Evolutionary conservation across 2,888 invertebrate species (phyloP), one percentile per base, ranked within the genome.

Genomic region (Strigamia crassipes): DNA sequence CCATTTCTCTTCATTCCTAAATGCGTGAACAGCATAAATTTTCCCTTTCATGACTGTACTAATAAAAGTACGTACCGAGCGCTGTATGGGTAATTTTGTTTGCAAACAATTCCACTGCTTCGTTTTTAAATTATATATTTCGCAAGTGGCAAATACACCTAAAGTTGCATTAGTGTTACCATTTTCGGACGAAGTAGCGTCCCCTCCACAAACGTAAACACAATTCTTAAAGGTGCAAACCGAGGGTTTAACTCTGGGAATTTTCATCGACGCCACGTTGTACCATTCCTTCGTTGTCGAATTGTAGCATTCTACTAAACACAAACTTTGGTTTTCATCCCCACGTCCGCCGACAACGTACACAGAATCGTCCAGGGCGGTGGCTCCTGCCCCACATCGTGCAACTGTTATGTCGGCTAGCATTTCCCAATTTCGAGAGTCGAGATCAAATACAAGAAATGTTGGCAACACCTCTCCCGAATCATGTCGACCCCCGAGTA

Each of bases 51-150:
- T 42, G 1, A 42, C 38, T 21, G 42, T 38, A 1, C 41, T 15
- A 12, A 12, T 1, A 41, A 41, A 78, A 4, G 34, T 5, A 78
- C 38, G 31, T 41, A 78, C 1, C n/a, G 18, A 23, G 12, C 23
- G 13, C n/a, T 13, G 9, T 38, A 78, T 78, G 0, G 78, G 78
- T 38, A 78, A 41, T 18, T 78, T 41, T 1, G 78, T 78, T 21
- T 78, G 21, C 12, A 78, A 78, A 78, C 6, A 12, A 42, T 5
- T 41, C 78, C 78, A 78, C 31, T 78, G 38, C n/a, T 78, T 18
- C 18, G 38, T 1, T 9, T 78, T 38, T 21, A 42, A 12, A 78
- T 78, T 38, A 38, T 78, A 78, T 1, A 31, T 41, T 38, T 78
- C 78, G n/a, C 78, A 38, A 78, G n/a, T 41, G 9, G 78, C 78